Base-by-base conservation (phyloP, 1,140 invertebrate species). In the Uloborus diversus region DNA sequence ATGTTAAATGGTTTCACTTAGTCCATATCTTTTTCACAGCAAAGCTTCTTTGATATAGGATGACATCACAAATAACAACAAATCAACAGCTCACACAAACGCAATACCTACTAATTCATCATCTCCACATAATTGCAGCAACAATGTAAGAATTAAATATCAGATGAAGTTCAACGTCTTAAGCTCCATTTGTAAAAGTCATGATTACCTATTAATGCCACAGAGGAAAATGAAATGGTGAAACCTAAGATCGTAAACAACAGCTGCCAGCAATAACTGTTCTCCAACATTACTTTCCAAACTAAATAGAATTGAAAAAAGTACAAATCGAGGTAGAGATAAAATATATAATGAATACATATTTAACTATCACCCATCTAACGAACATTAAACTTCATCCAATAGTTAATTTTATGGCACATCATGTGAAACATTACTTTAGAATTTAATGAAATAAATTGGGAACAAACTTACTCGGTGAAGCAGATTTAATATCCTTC, bases 371-470 rank as follows among this genome's bases (percentile, higher is more conserved):
- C 53, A 57, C 17, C 25, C 20, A 23, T 32, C 35, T 9, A 28
- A 56, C 27, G 32, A 68, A 20, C 27, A 17, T 33, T 59, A 71
- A 71, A 71, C 68, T 71, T 71, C 68, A 71, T 71, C 68, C 59
- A n/a, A 20, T 59, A 42, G 11, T 71, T 71, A 71, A 71, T 71
- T 73, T 42, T 73, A 73, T 73, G 70, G 70, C 70, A 73, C 70
- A 73, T 73, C 23, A 71, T 37, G 33, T 59, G 65, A 57, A 25
- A 28, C 49, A 53, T 53, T 53, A 53, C 17, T n/a, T 53, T 53
- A 53, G 23, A 53, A 14, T 53, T 69, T 69, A 53, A 53, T 32
- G 57, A 49, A 69, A 28, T 53, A 11, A 69, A 17, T 47, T 14
- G 25, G 30, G 23, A 65, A 65, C 27, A 69, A 69, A 69, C 66